A percentile compares a stretch with the other conserved stretches of the same genome.
These are phyloP conservation scores for Argyresthia goedartella DNA, from an alignment of 2,888 invertebrate species.

Conservation along the genomic window DNA sequence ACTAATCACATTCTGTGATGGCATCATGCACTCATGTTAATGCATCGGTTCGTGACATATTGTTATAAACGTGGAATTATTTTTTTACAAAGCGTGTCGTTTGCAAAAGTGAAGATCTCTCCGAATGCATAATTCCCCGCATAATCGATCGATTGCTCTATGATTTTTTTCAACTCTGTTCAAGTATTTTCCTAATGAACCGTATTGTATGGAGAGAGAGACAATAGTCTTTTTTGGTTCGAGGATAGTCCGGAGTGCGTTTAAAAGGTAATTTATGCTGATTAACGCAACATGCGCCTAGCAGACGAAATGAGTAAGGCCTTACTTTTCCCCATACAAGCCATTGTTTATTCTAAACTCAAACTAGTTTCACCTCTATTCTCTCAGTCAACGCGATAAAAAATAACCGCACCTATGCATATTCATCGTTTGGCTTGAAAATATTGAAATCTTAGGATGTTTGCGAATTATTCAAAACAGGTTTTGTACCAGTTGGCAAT, in stretches of 20 bases:
- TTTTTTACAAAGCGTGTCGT: neutral
- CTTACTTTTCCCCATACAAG: conserved; percentile 30
- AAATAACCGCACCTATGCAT: conserved; percentile 30
- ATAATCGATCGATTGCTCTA: too few relatives aligned
- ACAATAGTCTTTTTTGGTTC: neutral
- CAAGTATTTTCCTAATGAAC: neutral
- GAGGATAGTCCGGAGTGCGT: neutral
- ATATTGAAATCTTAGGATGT: conserved; percentile 16
- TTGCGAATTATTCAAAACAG: conserved; percentile 19
- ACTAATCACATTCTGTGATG: neutral
- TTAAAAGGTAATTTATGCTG: conserved; percentile 4
- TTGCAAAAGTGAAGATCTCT: neutral
- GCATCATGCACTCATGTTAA: neutral
- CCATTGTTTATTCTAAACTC: conserved; percentile 54
- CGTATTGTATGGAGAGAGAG: neutral
- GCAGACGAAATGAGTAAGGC: conserved; percentile 49
- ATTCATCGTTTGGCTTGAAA: conserved; percentile 32
- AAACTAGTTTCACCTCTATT: conserved; percentile 40
- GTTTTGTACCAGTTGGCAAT: conserved; percentile 13
- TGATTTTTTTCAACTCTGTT: too few relatives aligned
- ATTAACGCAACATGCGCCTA: neutral
- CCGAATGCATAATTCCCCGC: neutral
- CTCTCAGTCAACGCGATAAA: conserved; percentile 31
- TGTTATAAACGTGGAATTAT: neutral
- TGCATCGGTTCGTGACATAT: neutral